Evolutionary conservation across 2,113 vertebrate genomes (phyloP).

Genomic region (Brachionichthys hirsutus): DNA sequence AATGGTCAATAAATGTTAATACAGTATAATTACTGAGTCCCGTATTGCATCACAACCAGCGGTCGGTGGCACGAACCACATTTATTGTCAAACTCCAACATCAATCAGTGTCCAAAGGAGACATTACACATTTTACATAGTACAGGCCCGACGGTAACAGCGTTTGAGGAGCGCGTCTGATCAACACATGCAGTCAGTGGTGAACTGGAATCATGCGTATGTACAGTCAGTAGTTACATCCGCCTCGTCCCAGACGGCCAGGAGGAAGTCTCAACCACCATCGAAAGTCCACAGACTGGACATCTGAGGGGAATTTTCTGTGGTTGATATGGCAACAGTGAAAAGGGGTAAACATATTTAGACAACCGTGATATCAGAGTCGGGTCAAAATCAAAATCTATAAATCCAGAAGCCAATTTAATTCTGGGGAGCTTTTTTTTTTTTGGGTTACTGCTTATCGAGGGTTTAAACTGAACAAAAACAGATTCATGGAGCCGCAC

Average conservation of each 20-base stretch:
- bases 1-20: constrained; percentile 62
- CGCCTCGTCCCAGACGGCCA: constrained; percentile 9
- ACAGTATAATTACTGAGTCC: constrained; percentile 5
- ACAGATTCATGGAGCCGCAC: too few species aligned
- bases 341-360: not conserved
- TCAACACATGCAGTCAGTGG: constrained; percentile 91
- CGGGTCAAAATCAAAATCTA: not conserved
- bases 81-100: constrained; percentile 94
- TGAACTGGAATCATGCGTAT: constrained; percentile 87
- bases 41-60: not conserved
- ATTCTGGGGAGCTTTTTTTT: constrained; percentile 56
- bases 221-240: constrained; percentile 82
- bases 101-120: constrained; percentile 62
- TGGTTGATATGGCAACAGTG: not conserved
- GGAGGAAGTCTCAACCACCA: not conserved
- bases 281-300: constrained; percentile 3
- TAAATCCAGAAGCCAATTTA: not conserved
- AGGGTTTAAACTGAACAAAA: too few species aligned
- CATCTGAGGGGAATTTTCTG: not conserved
- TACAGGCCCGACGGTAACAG: constrained; percentile 83
- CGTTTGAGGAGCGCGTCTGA: constrained; percentile 73
- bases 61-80: constrained; percentile 80
- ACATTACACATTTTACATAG: constrained; percentile 84
- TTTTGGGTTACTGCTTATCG: constrained; percentile 61
- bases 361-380: not conserved